Base-by-base conservation (phyloP, 2,888 invertebrate genomes). In the Hesperia comma region DNA sequence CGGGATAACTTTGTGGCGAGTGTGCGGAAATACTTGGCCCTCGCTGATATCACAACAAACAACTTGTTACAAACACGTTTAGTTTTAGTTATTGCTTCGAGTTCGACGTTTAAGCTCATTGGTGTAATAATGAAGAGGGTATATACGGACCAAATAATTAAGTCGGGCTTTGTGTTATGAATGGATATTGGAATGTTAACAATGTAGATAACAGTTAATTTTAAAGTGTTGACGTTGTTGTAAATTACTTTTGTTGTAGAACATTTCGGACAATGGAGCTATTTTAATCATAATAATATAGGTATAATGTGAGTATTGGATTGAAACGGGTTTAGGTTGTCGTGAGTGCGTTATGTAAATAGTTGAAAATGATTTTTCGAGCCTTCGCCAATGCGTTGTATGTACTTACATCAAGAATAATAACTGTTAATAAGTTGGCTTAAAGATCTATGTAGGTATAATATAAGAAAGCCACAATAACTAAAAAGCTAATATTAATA, bases 11-110 rank as follows among this genome's bases (percentile, higher is more conserved):
- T 92, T 83, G 87, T 79, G 88, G 87, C 77, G 86, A 86, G 87
- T 49, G 19, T 49, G 17, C 82, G 85, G 84, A 85, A 87, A 83
- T 87, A 90, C 85, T 91, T 90, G 90, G 91, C 84, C 84, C 84
- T 78, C 83, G 84, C 90, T 91, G 92, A 92, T 92, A 92, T 92
- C 90, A 89, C 87, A 89, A 91, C 91, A 90, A 90, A 90, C 91
- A 92, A 91, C 90, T 92, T 90, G 92, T 92, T 92, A 90, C 91
- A 89, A 91, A 92, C 92, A 89, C 90, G 90, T 91, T 92, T 90
- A 91, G 91, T 91, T 91, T 91, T 89, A 91, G 91, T 90, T 91
- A 90, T 91, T 90, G 88, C 90, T 83, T 81, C 80, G 85, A 90
- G 87, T 90, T 91, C 88, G 89, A 88, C 86, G 87, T 82, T 88